A percentile compares a stretch with the other conserved stretches of the same genome.
Evolutionary conservation across 2,797 vertebrate genomes (phyloP).

Genomic region (Emydoidea blandingii): DNA sequence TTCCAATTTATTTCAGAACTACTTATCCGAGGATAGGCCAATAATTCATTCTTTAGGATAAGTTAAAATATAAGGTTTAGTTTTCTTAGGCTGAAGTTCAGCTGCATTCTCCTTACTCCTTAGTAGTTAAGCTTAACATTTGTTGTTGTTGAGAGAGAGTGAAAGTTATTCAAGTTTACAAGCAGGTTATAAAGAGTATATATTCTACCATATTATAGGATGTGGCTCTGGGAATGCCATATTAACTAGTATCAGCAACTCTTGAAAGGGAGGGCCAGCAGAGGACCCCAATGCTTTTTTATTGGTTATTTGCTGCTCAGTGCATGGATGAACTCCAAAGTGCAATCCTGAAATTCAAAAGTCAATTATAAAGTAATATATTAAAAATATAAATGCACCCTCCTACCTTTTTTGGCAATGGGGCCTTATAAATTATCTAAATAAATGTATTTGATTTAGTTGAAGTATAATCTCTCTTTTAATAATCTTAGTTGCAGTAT

Average conservation of each 20-base stretch:
- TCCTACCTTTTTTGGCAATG: background rate
- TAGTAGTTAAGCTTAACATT: background rate
- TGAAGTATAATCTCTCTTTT: background rate
- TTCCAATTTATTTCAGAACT: rapidly evolving
- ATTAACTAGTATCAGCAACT: background rate
- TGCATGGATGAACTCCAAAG: background rate
- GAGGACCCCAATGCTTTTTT: slow-evolving; percentile 26
- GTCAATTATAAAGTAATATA: background rate
- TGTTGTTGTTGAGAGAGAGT: background rate
- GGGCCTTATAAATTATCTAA: background rate
- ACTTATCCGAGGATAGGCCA: background rate
- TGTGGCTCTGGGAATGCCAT: background rate
- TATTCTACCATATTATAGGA: background rate
- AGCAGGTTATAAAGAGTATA: background rate
- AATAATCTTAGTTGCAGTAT: no score
- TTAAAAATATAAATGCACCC: background rate
- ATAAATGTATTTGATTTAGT: background rate
- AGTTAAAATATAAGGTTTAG: background rate
- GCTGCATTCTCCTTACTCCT: background rate
- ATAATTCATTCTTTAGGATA: background rate
- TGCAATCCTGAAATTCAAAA: background rate
- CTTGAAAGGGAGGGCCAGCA: background rate
- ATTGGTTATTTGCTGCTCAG: background rate
- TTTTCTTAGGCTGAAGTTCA: background rate
- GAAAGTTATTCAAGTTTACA: background rate